Evolutionary conservation across 2,888 invertebrate species (phyloP).

Genomic region (Cistogaster globosa): DNA sequence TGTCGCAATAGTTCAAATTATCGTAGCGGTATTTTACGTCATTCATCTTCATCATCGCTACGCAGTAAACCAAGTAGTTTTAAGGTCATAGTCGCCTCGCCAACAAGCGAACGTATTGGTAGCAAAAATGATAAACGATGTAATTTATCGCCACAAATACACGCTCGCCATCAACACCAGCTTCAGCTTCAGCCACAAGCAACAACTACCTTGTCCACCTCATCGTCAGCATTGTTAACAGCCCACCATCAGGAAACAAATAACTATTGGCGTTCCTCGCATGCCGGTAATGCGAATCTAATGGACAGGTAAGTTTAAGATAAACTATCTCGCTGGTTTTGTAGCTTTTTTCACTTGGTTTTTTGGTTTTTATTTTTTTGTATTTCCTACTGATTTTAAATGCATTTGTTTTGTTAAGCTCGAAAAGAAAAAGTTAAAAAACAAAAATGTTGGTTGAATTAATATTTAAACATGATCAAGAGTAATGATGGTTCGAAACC

Average conservation of each 20-base stretch:
- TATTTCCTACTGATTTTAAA: background rate
- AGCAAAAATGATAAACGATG: conserved; percentile 66
- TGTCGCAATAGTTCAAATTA: conserved; percentile 75
- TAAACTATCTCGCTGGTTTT: background rate
- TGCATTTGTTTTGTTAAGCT: no score
- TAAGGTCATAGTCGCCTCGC: conserved; percentile 74
- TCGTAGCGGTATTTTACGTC: conserved; percentile 77
- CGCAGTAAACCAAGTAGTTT: conserved; percentile 74
- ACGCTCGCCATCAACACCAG: conserved; percentile 57
- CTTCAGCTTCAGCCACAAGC: conserved; percentile 46
- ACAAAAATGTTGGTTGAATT: background rate
- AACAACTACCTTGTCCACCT: conserved; percentile 26
- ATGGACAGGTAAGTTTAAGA: conserved; percentile 78
- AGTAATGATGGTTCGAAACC: conserved; percentile 55
- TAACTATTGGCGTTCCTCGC: conserved; percentile 77
- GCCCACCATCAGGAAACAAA: conserved; percentile 64
- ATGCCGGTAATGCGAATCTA: conserved; percentile 77
- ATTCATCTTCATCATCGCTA: conserved; percentile 75
- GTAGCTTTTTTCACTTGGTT: background rate
- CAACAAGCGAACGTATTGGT: conserved; percentile 57
- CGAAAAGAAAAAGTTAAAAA: background rate
- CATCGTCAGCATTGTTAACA: conserved; percentile 51
- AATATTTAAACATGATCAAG: conserved; percentile 55
- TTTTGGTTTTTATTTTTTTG: background rate
- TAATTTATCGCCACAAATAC: conserved; percentile 40